A percentile compares a stretch with the other conserved stretches of the same genome.
phyloP scores from a whole-genome alignment of 1,140 invertebrate genomes.

The Sminthurinus signatus region DNA sequence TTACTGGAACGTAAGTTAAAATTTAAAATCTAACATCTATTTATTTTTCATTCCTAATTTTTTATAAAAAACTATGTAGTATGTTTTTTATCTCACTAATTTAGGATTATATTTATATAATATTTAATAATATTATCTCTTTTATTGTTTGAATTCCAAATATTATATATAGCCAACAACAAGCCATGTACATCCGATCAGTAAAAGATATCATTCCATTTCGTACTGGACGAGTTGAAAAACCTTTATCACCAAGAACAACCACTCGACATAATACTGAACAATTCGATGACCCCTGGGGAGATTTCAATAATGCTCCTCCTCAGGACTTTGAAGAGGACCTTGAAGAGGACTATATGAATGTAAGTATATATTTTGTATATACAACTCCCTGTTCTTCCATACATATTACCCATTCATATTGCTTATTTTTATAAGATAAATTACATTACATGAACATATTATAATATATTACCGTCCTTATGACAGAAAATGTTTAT shows the following conservation, averaged over 20 bases:
- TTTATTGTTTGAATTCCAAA: neutral
- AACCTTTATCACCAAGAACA: neutral
- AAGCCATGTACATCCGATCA: conserved; percentile 22
- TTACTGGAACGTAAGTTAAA: conserved; percentile 24
- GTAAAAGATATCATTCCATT: conserved; percentile 21
- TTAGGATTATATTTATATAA: neutral
- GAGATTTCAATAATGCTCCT: too few relatives aligned
- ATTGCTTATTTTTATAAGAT: too few relatives aligned
- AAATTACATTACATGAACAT: too few relatives aligned
- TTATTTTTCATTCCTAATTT: neutral
- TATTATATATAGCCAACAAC: conserved; percentile 22
- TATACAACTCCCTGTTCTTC: too few relatives aligned
- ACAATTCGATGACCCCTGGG: too few relatives aligned
- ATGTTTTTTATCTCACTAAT: too few relatives aligned
- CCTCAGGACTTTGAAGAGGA: neutral
- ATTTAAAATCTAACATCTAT: too few relatives aligned
- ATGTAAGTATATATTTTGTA: neutral
- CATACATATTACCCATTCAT: too few relatives aligned
- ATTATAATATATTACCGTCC: too few relatives aligned
- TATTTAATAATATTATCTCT: neutral
- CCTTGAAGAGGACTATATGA: neutral
- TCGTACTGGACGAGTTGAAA: neutral
- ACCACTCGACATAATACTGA: neutral
- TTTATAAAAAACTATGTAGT: too few relatives aligned
- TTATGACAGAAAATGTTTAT: too few relatives aligned